A percentile compares a stretch with the other conserved stretches of the same genome.
Conservation (phyloP, 1,140 invertebrate species). For the Pogonomyrmex californicus region DNA sequence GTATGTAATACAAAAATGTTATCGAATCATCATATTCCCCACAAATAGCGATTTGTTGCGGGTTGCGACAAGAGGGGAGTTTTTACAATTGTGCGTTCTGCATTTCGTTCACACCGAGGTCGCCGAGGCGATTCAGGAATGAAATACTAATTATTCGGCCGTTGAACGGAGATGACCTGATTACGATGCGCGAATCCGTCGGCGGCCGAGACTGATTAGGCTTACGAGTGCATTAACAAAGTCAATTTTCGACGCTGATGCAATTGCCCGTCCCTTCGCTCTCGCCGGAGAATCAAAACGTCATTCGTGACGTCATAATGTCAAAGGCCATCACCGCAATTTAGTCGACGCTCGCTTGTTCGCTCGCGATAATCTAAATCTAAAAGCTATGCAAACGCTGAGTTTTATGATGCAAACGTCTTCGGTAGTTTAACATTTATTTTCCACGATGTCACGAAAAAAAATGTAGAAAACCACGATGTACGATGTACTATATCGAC, state of each 20-base stretch:
- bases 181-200: conserved; percentile 33
- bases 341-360: neutral
- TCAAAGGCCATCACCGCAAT: conserved; percentile 18
- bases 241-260: conserved; percentile 46
- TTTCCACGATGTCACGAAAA: neutral
- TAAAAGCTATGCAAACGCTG: neutral
- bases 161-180: conserved; percentile 24
- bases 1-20: neutral
- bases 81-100: neutral
- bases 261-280: conserved; percentile 16
- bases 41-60: neutral
- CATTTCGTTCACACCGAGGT: neutral
- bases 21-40: neutral
- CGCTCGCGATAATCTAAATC: conserved; percentile 11
- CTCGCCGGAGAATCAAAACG: neutral
- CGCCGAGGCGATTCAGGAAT: neutral
- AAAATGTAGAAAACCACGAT: neutral
- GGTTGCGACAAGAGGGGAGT: neutral
- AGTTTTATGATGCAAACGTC: neutral
- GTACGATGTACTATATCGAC: no score
- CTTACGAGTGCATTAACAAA: conserved; percentile 34
- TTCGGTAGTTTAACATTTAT: neutral
- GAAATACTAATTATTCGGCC: conserved; percentile 1
- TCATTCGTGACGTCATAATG: neutral
- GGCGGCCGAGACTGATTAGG: conserved; percentile 12